Conservation (phyloP, 2,113 vertebrate species). For the Lasiurus borealis region DNA sequence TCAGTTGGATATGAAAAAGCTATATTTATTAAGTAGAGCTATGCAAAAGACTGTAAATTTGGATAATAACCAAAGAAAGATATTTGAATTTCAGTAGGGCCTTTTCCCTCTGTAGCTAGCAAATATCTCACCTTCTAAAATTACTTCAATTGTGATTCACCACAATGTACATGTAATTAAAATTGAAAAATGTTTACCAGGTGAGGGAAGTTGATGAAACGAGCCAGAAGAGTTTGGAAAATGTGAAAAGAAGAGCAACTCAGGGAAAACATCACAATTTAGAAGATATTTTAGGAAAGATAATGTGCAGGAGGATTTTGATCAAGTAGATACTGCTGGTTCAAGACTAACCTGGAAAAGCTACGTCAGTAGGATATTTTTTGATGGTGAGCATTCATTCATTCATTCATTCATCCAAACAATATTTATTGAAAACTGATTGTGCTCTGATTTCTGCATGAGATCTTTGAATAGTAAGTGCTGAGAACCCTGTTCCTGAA, state of each 20-base stretch:
- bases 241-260: constrained; percentile 42
- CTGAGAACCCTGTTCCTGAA: not conserved
- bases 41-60: constrained; percentile 76
- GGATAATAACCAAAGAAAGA: constrained; percentile 74
- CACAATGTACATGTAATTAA: constrained; percentile 77
- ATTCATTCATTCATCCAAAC: not conserved
- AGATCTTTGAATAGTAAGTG: not conserved
- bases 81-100: constrained; percentile 75
- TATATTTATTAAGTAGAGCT: constrained; percentile 68
- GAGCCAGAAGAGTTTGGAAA: constrained; percentile 37
- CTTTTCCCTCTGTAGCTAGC: constrained; percentile 70
- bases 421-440: not conserved
- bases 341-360: not conserved
- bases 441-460: not conserved
- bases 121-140: constrained; percentile 82
- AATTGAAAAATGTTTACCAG: constrained; percentile 76
- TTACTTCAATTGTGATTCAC: constrained; percentile 78
- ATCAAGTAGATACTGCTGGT: not conserved
- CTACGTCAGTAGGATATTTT: not conserved
- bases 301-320: not conserved
- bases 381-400: not conserved
- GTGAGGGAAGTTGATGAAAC: constrained; percentile 68
- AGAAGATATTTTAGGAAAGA: constrained; percentile 58
- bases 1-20: constrained; percentile 70
- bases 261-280: not conserved